Evolutionary conservation across 2,888 invertebrate genomes (phyloP).

Genomic region (Chloroclysta siterata): DNA sequence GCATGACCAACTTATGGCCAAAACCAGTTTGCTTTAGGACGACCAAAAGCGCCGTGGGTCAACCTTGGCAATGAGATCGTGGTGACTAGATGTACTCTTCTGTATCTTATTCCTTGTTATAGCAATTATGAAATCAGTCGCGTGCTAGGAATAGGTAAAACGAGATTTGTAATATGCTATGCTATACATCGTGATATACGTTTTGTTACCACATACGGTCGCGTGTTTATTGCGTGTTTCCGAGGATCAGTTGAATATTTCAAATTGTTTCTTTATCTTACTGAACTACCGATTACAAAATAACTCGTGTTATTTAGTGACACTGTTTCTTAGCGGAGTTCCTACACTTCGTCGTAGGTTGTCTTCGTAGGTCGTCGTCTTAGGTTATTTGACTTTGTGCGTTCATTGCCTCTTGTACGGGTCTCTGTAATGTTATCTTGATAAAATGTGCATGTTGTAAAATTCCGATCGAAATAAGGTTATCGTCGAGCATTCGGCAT

Average conservation of each 20-base stretch:
- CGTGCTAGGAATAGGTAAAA: conserved; percentile 50
- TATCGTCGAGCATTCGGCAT: conserved; percentile 13
- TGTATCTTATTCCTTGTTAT: conserved; percentile 45
- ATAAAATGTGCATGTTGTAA: conserved; percentile 22
- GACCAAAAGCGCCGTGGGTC: conserved; percentile 56
- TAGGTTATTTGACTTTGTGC: conserved; percentile 50
- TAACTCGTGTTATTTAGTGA: conserved; percentile 12
- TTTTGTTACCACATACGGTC: conserved; percentile 40
- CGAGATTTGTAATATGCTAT: conserved; percentile 48
- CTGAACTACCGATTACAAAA: conserved; percentile 8
- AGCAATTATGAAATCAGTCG: conserved; percentile 46
- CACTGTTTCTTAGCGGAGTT: conserved; percentile 20
- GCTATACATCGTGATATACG: conserved; percentile 37
- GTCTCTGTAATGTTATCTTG: conserved; percentile 45
- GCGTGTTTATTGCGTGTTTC: conserved; percentile 43
- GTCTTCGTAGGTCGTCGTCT: conserved; percentile 46
- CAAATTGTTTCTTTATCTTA: conserved; percentile 20
- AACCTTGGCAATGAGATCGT: conserved; percentile 79
- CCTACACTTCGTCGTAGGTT: conserved; percentile 46
- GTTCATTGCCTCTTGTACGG: conserved; percentile 49
- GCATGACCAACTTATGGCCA: conserved; percentile 58
- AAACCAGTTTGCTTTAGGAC: conserved; percentile 65
- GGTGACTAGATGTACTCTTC: conserved; percentile 63
- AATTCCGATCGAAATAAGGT: conserved; percentile 8
- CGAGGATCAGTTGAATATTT: conserved; percentile 23